Evolutionary conservation across 2,888 invertebrate species (phyloP).

Genomic region (Agrochola circellaris): DNA sequence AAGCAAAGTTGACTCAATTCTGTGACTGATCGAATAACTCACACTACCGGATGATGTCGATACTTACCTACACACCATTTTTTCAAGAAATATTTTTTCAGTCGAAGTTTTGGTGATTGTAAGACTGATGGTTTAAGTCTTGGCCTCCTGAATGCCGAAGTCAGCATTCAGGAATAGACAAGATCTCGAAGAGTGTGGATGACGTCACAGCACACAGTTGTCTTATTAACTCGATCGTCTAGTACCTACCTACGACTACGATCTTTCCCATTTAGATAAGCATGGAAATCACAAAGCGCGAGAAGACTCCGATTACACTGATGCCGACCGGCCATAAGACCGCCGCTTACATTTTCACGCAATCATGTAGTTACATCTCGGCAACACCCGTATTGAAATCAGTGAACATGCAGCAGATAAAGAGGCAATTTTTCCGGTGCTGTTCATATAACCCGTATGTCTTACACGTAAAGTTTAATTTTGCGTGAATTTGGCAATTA

Average conservation of each 20-base stretch:
- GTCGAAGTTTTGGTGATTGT: not conserved
- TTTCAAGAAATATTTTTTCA: conserved; percentile 23
- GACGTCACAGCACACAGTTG: not conserved
- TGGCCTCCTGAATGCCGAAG: not conserved
- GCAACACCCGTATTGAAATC: conserved; percentile 57
- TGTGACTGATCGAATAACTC: conserved; percentile 15
- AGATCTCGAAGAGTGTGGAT: too few species aligned
- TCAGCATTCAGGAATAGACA: not conserved
- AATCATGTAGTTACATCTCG: conserved; percentile 61
- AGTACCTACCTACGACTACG: conserved; percentile 2
- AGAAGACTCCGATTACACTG: conserved; percentile 30
- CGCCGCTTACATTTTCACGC: conserved; percentile 48
- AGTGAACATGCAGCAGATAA: conserved; percentile 54
- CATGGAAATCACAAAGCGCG: conserved; percentile 16
- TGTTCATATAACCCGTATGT: conserved; percentile 14
- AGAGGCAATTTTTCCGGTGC: conserved; percentile 21
- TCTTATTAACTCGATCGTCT: not conserved
- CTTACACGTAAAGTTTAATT: conserved; percentile 8
- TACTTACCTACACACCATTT: conserved; percentile 14
- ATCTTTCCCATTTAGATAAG: conserved; percentile 13
- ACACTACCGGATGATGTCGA: conserved; percentile 1
- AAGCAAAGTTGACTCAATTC: conserved; percentile 23
- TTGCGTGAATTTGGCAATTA: conserved; percentile 13
- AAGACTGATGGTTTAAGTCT: not conserved
- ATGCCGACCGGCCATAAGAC: conserved; percentile 15